Evolutionary conservation across 2,113 vertebrate species (phyloP).

Genomic region (Diphyllodes magnificus): DNA sequence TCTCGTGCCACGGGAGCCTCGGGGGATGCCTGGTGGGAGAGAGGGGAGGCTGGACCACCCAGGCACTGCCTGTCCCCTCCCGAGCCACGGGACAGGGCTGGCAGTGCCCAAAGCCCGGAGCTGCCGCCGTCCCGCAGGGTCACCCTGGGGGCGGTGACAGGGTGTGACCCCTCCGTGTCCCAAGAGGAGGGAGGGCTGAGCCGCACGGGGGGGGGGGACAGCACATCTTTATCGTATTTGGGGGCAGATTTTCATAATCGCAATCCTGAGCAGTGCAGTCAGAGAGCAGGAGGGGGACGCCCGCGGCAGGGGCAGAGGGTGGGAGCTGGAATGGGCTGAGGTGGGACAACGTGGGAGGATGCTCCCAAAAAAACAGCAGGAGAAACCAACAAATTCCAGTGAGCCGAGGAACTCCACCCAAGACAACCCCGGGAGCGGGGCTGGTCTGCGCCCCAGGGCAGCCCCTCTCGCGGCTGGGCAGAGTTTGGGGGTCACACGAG

Average conservation of each 20-base stretch:
- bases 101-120: background rate
- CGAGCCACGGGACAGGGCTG: background rate
- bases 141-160: background rate
- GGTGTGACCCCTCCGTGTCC: background rate
- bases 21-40: background rate
- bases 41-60: background rate
- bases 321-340: background rate
- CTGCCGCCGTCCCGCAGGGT: background rate
- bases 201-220: background rate
- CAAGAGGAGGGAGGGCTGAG: background rate
- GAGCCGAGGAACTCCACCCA: background rate
- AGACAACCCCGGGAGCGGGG: fast-evolving
- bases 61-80: background rate
- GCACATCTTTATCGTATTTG: background rate
- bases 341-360: background rate
- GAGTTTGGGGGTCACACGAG: background rate
- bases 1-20: background rate
- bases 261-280: background rate
- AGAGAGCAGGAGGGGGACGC: background rate
- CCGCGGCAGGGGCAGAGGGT: background rate
- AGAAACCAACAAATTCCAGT: background rate
- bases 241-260: background rate
- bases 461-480: fast-evolving
- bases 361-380: background rate
- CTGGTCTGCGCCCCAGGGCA: fast-evolving